These are phyloP conservation scores for Sericinus montela DNA, from an alignment of 2,888 invertebrate species.

Conservation along the genomic window DNA sequence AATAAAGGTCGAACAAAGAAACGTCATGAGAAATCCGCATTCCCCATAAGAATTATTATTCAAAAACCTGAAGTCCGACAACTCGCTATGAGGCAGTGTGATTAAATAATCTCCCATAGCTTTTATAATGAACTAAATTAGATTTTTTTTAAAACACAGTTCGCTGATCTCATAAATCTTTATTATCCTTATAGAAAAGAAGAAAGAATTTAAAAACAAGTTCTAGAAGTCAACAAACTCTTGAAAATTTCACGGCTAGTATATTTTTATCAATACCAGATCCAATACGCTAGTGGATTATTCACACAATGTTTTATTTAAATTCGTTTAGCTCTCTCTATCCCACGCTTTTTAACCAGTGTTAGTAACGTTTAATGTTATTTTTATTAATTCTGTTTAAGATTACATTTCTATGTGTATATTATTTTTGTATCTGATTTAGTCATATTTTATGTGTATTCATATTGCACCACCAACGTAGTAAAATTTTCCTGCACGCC, in stretches of 20 bases:
- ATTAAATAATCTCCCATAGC: no score
- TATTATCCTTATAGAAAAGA: background rate
- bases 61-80: background rate
- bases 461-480: no score
- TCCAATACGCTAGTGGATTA: background rate
- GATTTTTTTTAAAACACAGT: no score
- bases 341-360: background rate
- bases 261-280: background rate
- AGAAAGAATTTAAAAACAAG: background rate
- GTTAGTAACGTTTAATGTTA: background rate
- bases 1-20: no score
- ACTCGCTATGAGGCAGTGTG: background rate
- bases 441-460: no score
- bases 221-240: conserved; percentile 3
- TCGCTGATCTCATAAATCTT: no score
- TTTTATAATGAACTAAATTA: no score
- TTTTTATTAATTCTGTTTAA: no score
- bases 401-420: no score
- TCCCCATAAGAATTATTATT: background rate
- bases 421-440: no score
- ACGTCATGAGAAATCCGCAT: no score
- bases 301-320: conserved; percentile 7
- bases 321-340: conserved; percentile 9
- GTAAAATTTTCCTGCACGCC: no score
- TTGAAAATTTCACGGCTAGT: conserved; percentile 5